Percentiles rank a stretch among this genome's conserved stretches.
phyloP scores from a whole-genome alignment of 2,797 vertebrate species.

The Moxostoma hubbsi region DNA sequence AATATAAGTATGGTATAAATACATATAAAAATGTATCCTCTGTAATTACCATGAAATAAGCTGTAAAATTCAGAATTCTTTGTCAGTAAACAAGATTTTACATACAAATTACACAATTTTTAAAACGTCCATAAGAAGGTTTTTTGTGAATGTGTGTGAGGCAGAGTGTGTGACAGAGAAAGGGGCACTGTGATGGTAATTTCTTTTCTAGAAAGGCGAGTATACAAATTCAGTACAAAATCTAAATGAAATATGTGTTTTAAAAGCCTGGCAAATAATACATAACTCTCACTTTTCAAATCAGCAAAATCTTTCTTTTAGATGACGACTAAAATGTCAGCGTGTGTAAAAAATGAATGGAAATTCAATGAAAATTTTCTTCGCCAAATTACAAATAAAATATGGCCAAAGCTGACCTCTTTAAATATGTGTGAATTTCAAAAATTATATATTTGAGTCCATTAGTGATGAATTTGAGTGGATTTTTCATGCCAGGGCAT shows the following conservation, averaged over 20 bases:
- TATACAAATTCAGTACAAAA: neutral
- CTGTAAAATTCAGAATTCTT: neutral
- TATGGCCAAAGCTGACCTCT: neutral
- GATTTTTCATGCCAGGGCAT: neutral
- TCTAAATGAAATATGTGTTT: neutral
- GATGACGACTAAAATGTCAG: neutral
- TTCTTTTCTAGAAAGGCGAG: neutral
- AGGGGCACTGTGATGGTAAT: neutral
- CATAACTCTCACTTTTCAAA: neutral
- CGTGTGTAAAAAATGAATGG: neutral
- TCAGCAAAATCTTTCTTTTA: neutral
- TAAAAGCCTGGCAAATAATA: neutral
- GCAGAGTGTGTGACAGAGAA: neutral
- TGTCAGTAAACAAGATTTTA: constrained; percentile 13
- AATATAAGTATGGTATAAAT: too few species aligned
- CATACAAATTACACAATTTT: neutral
- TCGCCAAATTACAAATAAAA: neutral
- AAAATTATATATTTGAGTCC: neutral
- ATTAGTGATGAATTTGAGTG: neutral
- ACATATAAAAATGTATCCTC: neutral
- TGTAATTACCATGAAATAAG: neutral
- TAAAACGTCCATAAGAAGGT: neutral
- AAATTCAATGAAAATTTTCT: neutral
- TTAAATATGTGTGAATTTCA: neutral
- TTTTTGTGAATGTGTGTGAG: neutral